Evolutionary conservation across 2,888 invertebrate species (phyloP).

Genomic region (Tortricodes alternella): DNA sequence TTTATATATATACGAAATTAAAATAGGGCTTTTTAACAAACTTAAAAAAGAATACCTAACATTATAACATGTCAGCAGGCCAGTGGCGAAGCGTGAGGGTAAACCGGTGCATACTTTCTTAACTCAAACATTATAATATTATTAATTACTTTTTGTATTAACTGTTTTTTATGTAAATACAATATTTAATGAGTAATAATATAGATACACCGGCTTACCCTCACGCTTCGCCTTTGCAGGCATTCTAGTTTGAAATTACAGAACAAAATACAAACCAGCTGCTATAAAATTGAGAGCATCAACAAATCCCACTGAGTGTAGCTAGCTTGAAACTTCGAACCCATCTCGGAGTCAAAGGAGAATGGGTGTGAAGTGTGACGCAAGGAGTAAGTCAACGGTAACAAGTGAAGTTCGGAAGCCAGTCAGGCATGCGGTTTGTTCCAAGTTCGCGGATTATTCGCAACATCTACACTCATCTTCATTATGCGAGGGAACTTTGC

Average conservation of each 20-base stretch:
- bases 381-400: constrained; percentile 39
- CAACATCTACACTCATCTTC: constrained; percentile 70
- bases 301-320: constrained; percentile 1
- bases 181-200: no score
- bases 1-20: no score
- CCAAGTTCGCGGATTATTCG: constrained; percentile 70
- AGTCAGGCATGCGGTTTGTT: constrained; percentile 55
- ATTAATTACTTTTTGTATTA: no score
- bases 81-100: no score
- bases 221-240: no score
- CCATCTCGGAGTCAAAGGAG: constrained; percentile 21
- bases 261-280: neutral
- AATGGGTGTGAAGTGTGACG: constrained; percentile 29
- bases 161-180: no score
- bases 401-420: constrained; percentile 45
- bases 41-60: no score
- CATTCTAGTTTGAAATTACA: neutral
- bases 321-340: constrained; percentile 5
- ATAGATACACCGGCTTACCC: no score
- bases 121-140: no score
- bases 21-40: no score
- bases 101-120: no score
- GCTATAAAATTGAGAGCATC: neutral
- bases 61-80: no score
- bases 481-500: constrained; percentile 74